Percentiles rank a stretch among this genome's conserved stretches.
These are phyloP conservation scores for Microcebus lehilahytsara DNA, from an alignment of 2,113 vertebrate species.

Conservation along the genomic window DNA sequence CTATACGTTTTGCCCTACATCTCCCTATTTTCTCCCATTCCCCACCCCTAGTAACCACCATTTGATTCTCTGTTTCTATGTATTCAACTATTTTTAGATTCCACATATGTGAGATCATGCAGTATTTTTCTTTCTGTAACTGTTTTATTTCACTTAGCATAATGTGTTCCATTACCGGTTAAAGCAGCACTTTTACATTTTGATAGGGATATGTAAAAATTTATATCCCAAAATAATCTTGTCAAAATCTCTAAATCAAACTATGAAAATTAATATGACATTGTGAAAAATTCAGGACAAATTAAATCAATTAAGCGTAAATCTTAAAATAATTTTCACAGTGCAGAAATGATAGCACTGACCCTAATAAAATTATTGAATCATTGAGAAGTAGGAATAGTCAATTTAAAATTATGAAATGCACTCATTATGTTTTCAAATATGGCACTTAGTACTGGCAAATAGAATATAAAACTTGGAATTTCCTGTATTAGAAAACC, in stretches of 20 bases:
- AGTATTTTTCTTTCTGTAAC: background rate
- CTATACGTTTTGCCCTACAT: background rate
- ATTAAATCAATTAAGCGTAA: background rate
- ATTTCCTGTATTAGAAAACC: background rate
- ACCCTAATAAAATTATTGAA: background rate
- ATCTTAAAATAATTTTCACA: background rate
- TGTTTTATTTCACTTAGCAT: background rate
- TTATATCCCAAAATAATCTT: background rate
- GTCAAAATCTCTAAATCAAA: background rate
- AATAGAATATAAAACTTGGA: background rate
- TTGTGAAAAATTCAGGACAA: background rate
- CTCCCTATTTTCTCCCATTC: fast-evolving
- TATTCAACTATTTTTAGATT: background rate
- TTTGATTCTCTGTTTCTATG: no score
- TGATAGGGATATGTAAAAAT: background rate
- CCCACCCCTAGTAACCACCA: fast-evolving
- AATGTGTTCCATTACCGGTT: background rate
- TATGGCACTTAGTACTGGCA: background rate
- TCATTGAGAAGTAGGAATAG: background rate
- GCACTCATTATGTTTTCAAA: background rate
- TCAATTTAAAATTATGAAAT: background rate
- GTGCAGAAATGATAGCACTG: background rate
- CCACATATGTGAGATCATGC: no score
- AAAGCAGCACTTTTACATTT: background rate
- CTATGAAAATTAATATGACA: background rate